These are phyloP conservation scores for Cheilosia urbana DNA, from an alignment of 2,888 invertebrate genomes.

Conservation along the genomic window DNA sequence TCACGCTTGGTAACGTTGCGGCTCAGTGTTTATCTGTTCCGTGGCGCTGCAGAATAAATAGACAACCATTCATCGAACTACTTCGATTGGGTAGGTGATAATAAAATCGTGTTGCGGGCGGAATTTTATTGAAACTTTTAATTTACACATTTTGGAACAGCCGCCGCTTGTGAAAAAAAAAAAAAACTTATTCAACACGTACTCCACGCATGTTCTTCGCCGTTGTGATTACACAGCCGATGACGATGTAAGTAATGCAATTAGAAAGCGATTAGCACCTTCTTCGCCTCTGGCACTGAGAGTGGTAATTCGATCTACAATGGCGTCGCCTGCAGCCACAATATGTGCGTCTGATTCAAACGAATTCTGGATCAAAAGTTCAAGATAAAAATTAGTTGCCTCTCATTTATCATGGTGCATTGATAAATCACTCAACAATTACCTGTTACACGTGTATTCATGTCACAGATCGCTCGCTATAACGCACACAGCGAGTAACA, in stretches of 20 bases:
- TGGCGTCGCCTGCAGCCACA: background rate
- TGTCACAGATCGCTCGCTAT: conserved; percentile 51
- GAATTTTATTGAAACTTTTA: conserved; percentile 57
- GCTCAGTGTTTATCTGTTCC: conserved; percentile 18
- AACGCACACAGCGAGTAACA: conserved; percentile 13
- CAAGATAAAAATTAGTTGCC: conserved; percentile 57
- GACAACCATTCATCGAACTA: conserved; percentile 20
- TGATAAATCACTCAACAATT: conserved; percentile 74
- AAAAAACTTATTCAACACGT: conserved; percentile 19
- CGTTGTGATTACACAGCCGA: conserved; percentile 10
- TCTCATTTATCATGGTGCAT: conserved; percentile 64
- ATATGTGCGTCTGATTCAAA: conserved; percentile 41
- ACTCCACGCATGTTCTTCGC: conserved; percentile 30
- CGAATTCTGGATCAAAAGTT: conserved; percentile 65
- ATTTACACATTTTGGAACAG: conserved; percentile 58
- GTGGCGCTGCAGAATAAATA: conserved; percentile 4
- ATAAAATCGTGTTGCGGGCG: conserved; percentile 68
- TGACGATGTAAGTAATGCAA: conserved; percentile 53
- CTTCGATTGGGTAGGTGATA: conserved; percentile 55
- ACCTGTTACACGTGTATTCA: conserved; percentile 68
- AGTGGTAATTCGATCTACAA: conserved; percentile 39
- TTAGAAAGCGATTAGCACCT: conserved; percentile 72
- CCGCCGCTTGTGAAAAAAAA: background rate
- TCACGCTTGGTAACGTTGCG: conserved; percentile 17
- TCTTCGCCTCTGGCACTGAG: conserved; percentile 13